These are phyloP conservation scores for Melolontha melolontha DNA, from an alignment of 2,888 invertebrate species.

Conservation along the genomic window DNA sequence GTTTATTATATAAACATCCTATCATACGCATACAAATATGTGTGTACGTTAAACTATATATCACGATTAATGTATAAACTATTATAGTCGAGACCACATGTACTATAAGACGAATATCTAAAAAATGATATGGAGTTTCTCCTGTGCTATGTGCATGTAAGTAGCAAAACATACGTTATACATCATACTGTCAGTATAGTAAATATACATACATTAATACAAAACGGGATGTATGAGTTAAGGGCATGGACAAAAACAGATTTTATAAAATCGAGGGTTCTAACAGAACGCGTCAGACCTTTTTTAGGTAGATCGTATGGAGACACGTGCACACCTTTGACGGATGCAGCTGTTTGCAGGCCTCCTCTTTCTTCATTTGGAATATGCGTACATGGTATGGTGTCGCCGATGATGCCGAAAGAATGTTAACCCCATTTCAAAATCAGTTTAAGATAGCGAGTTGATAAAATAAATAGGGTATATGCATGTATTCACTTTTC, in stretches of 20 bases:
- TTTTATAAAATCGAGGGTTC: constrained; percentile 35
- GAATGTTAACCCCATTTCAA: constrained; percentile 1
- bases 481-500: constrained; percentile 26
- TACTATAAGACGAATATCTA: no score
- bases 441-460: constrained; percentile 18
- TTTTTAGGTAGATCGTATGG: constrained; percentile 22
- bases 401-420: constrained; percentile 8
- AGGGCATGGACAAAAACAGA: constrained; percentile 33
- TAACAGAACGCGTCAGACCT: constrained; percentile 27
- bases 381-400: constrained; percentile 9
- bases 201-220: constrained; percentile 21
- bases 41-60: no score
- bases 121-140: no score
- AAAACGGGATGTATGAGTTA: constrained; percentile 28
- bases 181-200: no score
- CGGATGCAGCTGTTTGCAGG: constrained; percentile 51
- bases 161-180: no score
- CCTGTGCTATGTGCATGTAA: no score
- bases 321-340: constrained; percentile 49
- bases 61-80: no score
- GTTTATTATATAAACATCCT: no score
- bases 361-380: constrained; percentile 43
- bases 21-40: no score
- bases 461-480: constrained; percentile 29
- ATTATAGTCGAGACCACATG: no score